Conservation (phyloP, 2,113 vertebrate species). For the Rhinichthys klamathensis region DNA sequence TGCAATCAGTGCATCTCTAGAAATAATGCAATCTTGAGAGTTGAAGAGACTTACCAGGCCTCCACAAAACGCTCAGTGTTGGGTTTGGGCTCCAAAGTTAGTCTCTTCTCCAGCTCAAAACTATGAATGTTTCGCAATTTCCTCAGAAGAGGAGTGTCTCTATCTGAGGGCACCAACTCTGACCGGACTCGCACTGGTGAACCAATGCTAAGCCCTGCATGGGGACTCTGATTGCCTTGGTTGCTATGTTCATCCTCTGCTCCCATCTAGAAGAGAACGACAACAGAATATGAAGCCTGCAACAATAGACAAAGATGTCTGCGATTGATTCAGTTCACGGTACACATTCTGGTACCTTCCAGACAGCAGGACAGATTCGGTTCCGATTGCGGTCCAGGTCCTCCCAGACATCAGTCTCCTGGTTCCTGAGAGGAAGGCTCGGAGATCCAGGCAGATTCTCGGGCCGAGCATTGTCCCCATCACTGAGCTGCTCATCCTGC, state of each 20-base stretch:
- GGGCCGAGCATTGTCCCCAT: constrained; percentile 88
- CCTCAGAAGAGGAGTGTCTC: constrained; percentile 86
- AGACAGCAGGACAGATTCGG: constrained; percentile 81
- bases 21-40: neutral
- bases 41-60: constrained; percentile 76
- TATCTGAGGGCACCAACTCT: constrained; percentile 84
- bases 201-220: constrained; percentile 83
- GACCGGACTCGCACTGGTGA: constrained; percentile 88
- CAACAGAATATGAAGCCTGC: neutral
- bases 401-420: constrained; percentile 96
- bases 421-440: constrained; percentile 80
- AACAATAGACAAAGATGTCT: neutral
- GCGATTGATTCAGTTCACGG: neutral
- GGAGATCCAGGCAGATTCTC: constrained; percentile 83
- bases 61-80: constrained; percentile 89
- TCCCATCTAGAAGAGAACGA: constrained; percentile 74
- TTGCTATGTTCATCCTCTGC: constrained; percentile 91
- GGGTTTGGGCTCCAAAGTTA: constrained; percentile 88
- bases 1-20: no score
- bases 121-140: constrained; percentile 95
- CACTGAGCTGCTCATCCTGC: constrained; percentile 96
- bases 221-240: constrained; percentile 82
- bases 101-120: constrained; percentile 91
- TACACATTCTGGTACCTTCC: constrained; percentile 79
- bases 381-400: constrained; percentile 96